These are phyloP conservation scores for Gila orcuttii DNA, from an alignment of 2,113 vertebrate genomes.

Conservation along the genomic window DNA sequence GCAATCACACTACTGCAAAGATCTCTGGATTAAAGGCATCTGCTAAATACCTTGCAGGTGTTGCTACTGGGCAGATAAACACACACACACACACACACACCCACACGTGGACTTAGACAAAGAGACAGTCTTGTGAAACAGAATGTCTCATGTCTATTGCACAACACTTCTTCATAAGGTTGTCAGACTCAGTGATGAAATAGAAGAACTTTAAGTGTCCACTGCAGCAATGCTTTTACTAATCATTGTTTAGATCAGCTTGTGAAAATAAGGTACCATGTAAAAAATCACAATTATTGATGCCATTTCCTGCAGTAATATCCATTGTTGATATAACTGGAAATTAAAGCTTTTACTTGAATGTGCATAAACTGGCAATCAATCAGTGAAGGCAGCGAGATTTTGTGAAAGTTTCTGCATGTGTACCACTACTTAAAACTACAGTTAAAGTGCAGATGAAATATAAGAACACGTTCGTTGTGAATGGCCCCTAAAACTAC, in stretches of 20 bases:
- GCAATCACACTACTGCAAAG: neutral
- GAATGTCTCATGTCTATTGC: conserved; percentile 17
- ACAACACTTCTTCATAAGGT: neutral
- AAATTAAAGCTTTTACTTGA: neutral
- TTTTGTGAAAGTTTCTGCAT: neutral
- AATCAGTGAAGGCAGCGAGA: neutral
- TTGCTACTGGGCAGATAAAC: neutral
- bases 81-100: neutral
- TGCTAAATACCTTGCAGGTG: neutral
- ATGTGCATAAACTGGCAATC: neutral
- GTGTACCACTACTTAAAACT: neutral
- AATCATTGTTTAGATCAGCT: neutral
- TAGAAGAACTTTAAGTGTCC: neutral
- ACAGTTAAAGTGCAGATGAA: neutral
- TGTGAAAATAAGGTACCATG: neutral
- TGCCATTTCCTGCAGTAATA: neutral
- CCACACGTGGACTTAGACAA: neutral
- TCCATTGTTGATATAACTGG: neutral
- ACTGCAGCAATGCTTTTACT: neutral
- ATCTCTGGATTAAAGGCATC: neutral
- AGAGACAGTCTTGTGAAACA: conserved; percentile 17
- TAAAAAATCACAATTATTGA: neutral
- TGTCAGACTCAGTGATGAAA: neutral
- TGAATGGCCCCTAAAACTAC: neutral
- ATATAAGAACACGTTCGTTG: neutral